Base-by-base conservation (phyloP, 2,113 vertebrate genomes). In the Phoxinus phoxinus region DNA sequence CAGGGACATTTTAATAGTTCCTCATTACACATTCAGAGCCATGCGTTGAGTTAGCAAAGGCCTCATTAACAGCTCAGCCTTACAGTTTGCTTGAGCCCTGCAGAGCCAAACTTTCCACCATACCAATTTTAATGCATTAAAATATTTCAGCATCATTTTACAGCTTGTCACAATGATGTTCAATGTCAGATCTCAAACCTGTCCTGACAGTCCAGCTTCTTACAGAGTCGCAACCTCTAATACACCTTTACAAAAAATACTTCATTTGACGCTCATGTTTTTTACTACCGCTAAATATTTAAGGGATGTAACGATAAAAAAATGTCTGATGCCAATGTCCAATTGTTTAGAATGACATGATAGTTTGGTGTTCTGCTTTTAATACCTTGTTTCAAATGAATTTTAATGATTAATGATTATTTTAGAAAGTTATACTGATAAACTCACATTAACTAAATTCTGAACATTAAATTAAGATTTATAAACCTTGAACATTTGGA, bases 1-100 rank as follows among this genome's bases (percentile, higher is more conserved):
- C 56, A 79, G 53, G 74, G 48, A 80, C 35, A 80, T 61, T 80
- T 37, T 44, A 59, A 37, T 80, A 61, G 77, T 80, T 61, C 10
- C 30, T 37, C 67, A 84, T 59, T 53, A 73, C 48, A 58, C 46
- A 84, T 84, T 84, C 69, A 58, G 67, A 59, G 82, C 32, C 30
- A 74, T 3, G 72, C 72, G 41, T 74, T 80, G 56, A 37, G 21
- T 59, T 63, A 80, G 77, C 32, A 19, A 25, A 59, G 77, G 46
- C 35, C 69, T 74, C 51, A 84, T 80, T 80, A 80, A 63, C 69
- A 74, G 82, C 69, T 46, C 82, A 74, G 67, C 82, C 51, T 58
- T 41, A n/a, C 51, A 41, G 35, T 80, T 79, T 63, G 58, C 63
- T 80, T 80, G 56, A 41, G 51, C 61, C 58, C 74, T 56, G 32